Conservation (phyloP, 2,797 vertebrate species). For the Melanotaenia trifasciata region DNA sequence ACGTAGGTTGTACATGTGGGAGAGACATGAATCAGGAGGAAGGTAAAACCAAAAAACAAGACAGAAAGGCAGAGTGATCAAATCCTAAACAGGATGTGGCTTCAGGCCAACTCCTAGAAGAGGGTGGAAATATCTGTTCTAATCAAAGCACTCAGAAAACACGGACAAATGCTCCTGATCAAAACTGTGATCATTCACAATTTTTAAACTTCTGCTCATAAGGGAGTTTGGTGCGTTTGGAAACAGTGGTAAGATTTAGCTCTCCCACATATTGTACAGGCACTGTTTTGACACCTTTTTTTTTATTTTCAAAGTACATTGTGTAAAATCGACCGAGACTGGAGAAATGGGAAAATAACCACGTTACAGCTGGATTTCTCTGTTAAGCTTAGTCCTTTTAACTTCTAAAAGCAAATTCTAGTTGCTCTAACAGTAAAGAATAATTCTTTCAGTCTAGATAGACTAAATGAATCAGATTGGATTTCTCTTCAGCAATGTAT, state of each 20-base stretch:
- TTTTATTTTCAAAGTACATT: too few species aligned
- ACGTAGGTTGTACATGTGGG: conserved; percentile 17
- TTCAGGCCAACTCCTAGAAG: conserved; percentile 38
- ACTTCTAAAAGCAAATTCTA: too few species aligned
- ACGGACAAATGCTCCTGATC: conserved; percentile 21
- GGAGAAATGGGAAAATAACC: too few species aligned
- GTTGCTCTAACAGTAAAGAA: too few species aligned
- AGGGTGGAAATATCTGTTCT: conserved; percentile 40
- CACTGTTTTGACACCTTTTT: neutral
- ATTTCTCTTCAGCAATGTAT: too few species aligned
- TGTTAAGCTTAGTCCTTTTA: too few species aligned
- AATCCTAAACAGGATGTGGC: conserved; percentile 48
- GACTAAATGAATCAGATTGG: too few species aligned
- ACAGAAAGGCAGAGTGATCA: conserved; percentile 46
- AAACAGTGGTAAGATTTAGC: conserved; percentile 22
- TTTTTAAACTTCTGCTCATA: neutral
- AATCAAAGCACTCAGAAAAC: conserved; percentile 15
- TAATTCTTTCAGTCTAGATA: too few species aligned
- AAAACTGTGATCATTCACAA: neutral
- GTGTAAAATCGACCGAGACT: too few species aligned
- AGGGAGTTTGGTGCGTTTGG: conserved; percentile 4
- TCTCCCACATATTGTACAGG: conserved; percentile 11
- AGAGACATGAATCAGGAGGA: conserved; percentile 11
- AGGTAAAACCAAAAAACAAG: conserved; percentile 2
- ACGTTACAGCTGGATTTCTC: too few species aligned